Base-by-base conservation (phyloP, 2,888 invertebrate genomes). In the Agrotis clavis region DNA sequence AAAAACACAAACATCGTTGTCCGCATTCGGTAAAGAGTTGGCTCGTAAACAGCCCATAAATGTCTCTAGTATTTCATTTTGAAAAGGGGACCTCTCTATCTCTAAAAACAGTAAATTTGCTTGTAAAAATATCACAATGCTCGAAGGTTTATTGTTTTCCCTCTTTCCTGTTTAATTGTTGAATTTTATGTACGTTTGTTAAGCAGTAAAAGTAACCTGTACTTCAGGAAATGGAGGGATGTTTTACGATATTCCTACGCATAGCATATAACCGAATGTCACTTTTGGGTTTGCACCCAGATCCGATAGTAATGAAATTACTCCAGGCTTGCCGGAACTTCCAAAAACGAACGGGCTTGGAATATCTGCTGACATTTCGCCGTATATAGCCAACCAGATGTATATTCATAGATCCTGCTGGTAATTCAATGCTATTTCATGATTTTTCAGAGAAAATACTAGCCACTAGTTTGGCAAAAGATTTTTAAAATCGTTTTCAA, bases 11-110 rank as follows among this genome's bases (percentile, higher is more conserved):
- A 88, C 87, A 91, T 86, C 84, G 89, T 89, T 90, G 90, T 88
- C 86, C 86, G 81, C 81, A 83, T 88, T 89, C 81, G 83, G 90
- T 90, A 91, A 92, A 92, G 92, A 93, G 92, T 92, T 92, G 86
- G 86, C 89, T 92, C 92, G 91, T 94, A 93, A 94, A 93, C 94
- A 92, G 92, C 90, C 89, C 89, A 92, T 94, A 93, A 93, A 92
- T 85, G 86, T 90, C 88, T 89, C 88, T 87, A 89, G 88, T 91
- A 90, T 92, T 90, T 92, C 91, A 91, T 87, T 88, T 89, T 82
- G 78, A 81, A 80, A 77, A 85, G 89, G 89, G 88, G 83, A 86
- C 81, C 81, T 76, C 77, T 83, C 77, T 81, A 77, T 87, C 65
- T 85, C 64, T 54, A 53, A 67, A 74, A 83, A 85, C 89, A 87